These are phyloP conservation scores for Channa argus DNA, from an alignment of 2,113 vertebrate genomes.

Conservation along the genomic window DNA sequence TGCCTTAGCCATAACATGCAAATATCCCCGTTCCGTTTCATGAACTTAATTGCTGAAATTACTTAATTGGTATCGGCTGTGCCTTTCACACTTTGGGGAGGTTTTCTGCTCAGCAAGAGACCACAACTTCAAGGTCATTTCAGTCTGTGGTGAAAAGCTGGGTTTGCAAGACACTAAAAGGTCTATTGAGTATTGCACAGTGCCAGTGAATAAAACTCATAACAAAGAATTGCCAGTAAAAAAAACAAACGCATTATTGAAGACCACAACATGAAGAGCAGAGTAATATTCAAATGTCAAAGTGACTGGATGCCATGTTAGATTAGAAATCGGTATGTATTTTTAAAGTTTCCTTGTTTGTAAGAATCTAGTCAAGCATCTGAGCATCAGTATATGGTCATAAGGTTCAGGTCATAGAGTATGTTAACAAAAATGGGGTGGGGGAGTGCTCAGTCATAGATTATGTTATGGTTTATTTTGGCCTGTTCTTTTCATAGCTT, in stretches of 20 bases:
- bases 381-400: not conserved
- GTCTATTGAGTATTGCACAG: no score
- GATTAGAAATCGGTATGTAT: not conserved
- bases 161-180: not conserved
- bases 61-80: no score
- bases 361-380: no score
- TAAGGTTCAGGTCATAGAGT: not conserved
- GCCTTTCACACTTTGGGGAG: no score
- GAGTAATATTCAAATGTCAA: not conserved
- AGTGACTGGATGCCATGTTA: not conserved
- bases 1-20: not conserved
- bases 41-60: no score
- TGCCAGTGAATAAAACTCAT: no score
- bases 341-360: not conserved
- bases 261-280: no score
- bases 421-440: not conserved
- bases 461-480: slow-evolving; percentile 35
- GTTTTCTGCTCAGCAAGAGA: not conserved
- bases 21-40: not conserved
- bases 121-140: not conserved
- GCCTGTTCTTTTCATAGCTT: slow-evolving; percentile 9
- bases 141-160: not conserved
- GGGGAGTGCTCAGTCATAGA: slow-evolving; percentile 4
- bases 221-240: not conserved
- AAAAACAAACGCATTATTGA: not conserved